Base-by-base conservation (phyloP, 1,140 invertebrate species). In the Drosophila funebris region DNA sequence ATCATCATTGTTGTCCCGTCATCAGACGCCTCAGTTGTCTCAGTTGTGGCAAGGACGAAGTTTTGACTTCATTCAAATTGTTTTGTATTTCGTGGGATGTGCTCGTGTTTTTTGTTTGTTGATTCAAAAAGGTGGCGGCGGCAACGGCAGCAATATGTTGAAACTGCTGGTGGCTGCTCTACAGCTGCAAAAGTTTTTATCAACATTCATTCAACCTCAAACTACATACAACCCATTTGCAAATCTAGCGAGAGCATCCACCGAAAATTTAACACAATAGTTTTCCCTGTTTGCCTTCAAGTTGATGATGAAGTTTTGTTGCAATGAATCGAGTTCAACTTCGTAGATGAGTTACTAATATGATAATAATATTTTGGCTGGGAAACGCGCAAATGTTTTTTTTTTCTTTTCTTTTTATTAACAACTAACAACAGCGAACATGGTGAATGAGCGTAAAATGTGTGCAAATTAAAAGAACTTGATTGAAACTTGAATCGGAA, bases 301-400 rank as follows among this genome's bases (percentile, higher is more conserved):
- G 31, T 13, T 13, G 27, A 41, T 64, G 67, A 53, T 31, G 16
- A 64, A 64, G 57, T 61, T 66, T 67, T 48, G 37, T 9, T 31
- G 53, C 22, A 56, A 36, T 31, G 61, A 56, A 61, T 48, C 24
- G 31, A 56, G 62, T 52, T 67, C 46, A 73, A 69, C 44, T 73
- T 76, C 24, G 39, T n/a, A 68, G 74, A 73, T 76, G 70, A 68
- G 57, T 76, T 73, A 76, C 74, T 73, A 69, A 76, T 69, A 69
- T 76, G 63, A 76, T 76, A 76, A 76, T 76, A 68, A 76, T 69
- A 69, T 73, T 76, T 69, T n/a, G n/a, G 69, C 63, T 43, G 41
- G 39, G 64, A 73, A 68, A 58, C 27, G 50, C 48, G 60, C 73
- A 24, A 39, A 61, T 76, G 56, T 76, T 73, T n/a, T n/a, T n/a